These are phyloP conservation scores for Lucinisca nassula DNA, from an alignment of 2,888 invertebrate species.

Conservation along the genomic window DNA sequence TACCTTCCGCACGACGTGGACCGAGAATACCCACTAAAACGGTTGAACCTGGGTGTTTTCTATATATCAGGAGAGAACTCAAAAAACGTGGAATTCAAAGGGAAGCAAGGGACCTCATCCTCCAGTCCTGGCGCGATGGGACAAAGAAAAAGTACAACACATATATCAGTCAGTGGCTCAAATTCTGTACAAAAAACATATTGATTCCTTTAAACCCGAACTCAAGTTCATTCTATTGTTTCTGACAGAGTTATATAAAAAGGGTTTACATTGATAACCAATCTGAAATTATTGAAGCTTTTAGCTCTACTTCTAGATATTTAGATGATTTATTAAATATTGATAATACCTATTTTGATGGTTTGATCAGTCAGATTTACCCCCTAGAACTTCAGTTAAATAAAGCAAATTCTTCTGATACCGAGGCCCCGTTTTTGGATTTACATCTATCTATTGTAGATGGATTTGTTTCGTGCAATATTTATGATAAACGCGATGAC, in stretches of 20 bases:
- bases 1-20: too few relatives aligned
- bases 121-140: not conserved
- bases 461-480: too few relatives aligned
- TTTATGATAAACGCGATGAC: too few relatives aligned
- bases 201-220: conserved; percentile 26
- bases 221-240: not conserved
- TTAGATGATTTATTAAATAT: too few relatives aligned
- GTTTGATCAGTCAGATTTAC: too few relatives aligned
- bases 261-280: not conserved
- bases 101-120: conserved; percentile 2
- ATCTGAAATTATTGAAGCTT: too few relatives aligned
- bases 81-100: not conserved
- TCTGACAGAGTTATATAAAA: conserved; percentile 1
- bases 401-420: too few relatives aligned
- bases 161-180: not conserved
- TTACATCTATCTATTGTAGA: too few relatives aligned
- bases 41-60: conserved; percentile 8
- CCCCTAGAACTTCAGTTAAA: too few relatives aligned
- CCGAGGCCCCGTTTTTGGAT: too few relatives aligned
- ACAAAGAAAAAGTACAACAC: conserved; percentile 1
- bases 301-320: too few relatives aligned
- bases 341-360: too few relatives aligned
- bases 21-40: not conserved
- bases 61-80: conserved; percentile 4
- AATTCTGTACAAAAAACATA: not conserved